A percentile compares a stretch with the other conserved stretches of the same genome.
Conservation (phyloP, 1,140 invertebrate species). For the Panagrolaimus sp. region DNA sequence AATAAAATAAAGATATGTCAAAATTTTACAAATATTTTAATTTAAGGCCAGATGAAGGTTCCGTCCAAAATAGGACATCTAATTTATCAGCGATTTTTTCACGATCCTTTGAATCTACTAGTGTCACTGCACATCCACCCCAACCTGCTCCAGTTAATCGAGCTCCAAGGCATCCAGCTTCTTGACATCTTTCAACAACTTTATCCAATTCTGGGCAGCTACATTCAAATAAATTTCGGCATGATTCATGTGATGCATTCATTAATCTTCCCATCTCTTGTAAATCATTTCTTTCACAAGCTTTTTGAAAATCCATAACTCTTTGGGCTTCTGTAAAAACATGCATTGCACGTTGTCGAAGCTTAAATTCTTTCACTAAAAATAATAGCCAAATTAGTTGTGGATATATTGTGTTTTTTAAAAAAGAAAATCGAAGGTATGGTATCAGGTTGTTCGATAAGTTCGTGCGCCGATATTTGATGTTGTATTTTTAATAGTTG, state of each 20-base stretch:
- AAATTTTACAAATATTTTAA: conserved; percentile 10
- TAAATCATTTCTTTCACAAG: conserved; percentile 65
- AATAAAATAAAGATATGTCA: neutral
- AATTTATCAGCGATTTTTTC: conserved; percentile 63
- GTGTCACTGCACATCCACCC: conserved; percentile 88
- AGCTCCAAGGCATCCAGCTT: conserved; percentile 71
- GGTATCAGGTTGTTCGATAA: too few species aligned
- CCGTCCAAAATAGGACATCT: conserved; percentile 47
- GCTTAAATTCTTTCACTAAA: conserved; percentile 66
- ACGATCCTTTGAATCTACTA: conserved; percentile 64
- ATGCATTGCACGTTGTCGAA: conserved; percentile 77
- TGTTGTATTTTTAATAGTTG: too few species aligned
- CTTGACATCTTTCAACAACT: conserved; percentile 72
- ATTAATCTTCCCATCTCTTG: conserved; percentile 73
- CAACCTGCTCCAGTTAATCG: conserved; percentile 86
- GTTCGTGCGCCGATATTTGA: too few species aligned
- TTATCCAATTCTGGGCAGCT: conserved; percentile 80
- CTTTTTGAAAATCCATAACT: conserved; percentile 70
- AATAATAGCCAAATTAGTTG: conserved; percentile 28
- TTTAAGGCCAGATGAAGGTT: conserved; percentile 38
- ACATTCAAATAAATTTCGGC: conserved; percentile 81
- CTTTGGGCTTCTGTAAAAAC: conserved; percentile 73
- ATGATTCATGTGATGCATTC: conserved; percentile 78
- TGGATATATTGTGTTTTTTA: too few species aligned
- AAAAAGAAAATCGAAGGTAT: too few species aligned